Base-by-base conservation (phyloP, 1,140 invertebrate species). In the Marisa cornuarietis region DNA sequence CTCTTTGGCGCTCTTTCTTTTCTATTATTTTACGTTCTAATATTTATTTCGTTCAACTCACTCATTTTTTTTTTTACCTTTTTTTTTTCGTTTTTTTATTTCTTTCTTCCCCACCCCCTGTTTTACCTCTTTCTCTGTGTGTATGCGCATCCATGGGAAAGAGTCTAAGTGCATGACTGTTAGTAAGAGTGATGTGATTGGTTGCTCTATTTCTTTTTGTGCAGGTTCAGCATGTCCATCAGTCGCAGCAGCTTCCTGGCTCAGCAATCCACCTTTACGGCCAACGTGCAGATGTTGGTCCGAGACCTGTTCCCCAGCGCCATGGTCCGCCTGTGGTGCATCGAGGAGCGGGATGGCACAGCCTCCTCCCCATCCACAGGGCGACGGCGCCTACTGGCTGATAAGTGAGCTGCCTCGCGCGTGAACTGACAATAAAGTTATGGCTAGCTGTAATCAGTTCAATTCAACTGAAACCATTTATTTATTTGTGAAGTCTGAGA, bases 271-370 rank as follows among this genome's bases (percentile, higher is more conserved):
- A 68, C 72, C 14, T 84, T 84, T 61, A 10, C 83, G 51, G 52
- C 71, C 65, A 78, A 81, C 71, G 24, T 84, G 7, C 71, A 76
- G 69, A 62, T 58, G 16, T 18, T 83, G 7, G 52, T 83, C 22
- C 24, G 74, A 71, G 74, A 31, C 31, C 66, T 16, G 22, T 81
- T 80, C 61, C 79, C 81, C 24, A 71, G 16, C 24, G 79, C 79
- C 71, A n/a, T 81, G 31, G 63, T 80, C 13, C 68, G 79, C 13
- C 71, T 84, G n/a, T 83, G 79, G 80, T 84, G 83, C 58, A 58
- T 83, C 10, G 24, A 79, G 71, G 83, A 84, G 58, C 61, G 79
- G 9, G 62, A 20, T 0, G 81, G 83, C 8, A 78, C 78, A 10
- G 76, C 83, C 9, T 10, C 61, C 18, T 52, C 75, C 24, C 22